A percentile compares a stretch with the other conserved stretches of the same genome.
Conservation (phyloP, 2,797 vertebrate species). For the Acanthopagrus latus region DNA sequence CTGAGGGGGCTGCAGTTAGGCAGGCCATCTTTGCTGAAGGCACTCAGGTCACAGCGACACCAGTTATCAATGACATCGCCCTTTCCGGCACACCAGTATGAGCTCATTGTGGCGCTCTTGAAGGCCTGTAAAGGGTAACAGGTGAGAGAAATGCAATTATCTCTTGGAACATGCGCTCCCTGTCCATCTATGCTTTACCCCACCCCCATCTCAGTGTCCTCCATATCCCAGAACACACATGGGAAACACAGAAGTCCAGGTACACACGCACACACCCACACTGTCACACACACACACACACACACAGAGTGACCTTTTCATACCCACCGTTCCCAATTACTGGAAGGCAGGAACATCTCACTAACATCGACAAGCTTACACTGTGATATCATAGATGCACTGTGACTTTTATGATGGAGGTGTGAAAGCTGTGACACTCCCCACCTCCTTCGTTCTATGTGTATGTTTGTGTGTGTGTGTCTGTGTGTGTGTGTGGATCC, state of each 20-base stretch:
- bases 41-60: conserved; percentile 98
- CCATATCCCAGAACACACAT: conserved; percentile 30
- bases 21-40: conserved; percentile 95
- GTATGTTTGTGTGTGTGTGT: conserved; percentile 38
- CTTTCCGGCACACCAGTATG: conserved; percentile 98
- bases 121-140: conserved; percentile 90
- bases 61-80: conserved; percentile 99
- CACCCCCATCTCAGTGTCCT: conserved; percentile 43
- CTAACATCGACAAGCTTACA: conserved; percentile 65
- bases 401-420: conserved; percentile 77
- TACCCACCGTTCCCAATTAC: conserved; percentile 83
- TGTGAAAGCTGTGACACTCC: conserved; percentile 75
- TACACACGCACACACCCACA: conserved; percentile 7
- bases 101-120: conserved; percentile 97
- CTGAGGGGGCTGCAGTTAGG: conserved; percentile 97
- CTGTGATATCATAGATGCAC: conserved; percentile 74
- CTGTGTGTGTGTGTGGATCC: conserved; percentile 36
- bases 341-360: conserved; percentile 77
- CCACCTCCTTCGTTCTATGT: conserved; percentile 49
- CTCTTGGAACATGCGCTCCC: conserved; percentile 66
- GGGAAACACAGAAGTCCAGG: conserved; percentile 39
- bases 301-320: conserved; percentile 80
- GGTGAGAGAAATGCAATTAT: conserved; percentile 87
- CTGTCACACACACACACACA: neutral
- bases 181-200: conserved; percentile 58